Base-by-base conservation (phyloP, 2,888 invertebrate genomes). In the Herminia tarsipennalis region DNA sequence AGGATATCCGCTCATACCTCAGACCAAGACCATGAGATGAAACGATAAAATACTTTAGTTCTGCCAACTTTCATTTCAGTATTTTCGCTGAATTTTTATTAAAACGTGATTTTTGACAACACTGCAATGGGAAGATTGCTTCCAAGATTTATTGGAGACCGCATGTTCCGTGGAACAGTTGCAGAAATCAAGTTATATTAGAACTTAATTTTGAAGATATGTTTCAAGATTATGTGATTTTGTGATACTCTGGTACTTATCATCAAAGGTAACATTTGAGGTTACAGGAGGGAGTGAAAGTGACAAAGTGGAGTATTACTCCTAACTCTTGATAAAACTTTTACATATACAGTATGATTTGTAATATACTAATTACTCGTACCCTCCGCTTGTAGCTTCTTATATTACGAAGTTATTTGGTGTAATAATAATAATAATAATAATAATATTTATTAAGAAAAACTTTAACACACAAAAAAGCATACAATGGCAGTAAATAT, bases 41-140 rank as follows among this genome's bases (percentile, higher is more conserved):
- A 80, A 77, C 73, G 67, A 73, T 73, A 73, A 76, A 81, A 77
- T 73, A 76, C 74, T 78, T 74, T 73, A 73, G 66, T 75, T 76
- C 69, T 72, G 73, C 77, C 69, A 75, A 81, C 68, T 78, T 79
- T 75, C 73, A 73, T 77, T 78, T 78, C 59, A 70, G 70, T 70
- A 76, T 76, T 76, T 73, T 73, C 64, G 62, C 72, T 64, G 72
- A 77, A 73, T 76, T 76, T 64, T 81, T 75, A 76, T 69, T 65
- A 75, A 74, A 75, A 36, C 63, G 43, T 67, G 66, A 66, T 59
- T 64, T 68, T 70, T 70, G 71, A 73, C 67, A 73, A 72, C 65
- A 68, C 54, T 69, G 66, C 66, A 66, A 52, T 47, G 59, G 53
- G 59, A 34, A 45, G 47, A 59, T 62, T 66, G 49, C 52, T 48